A percentile compares a stretch with the other conserved stretches of the same genome.
Evolutionary conservation across 2,888 invertebrate species (phyloP).

Genomic region (Odontomyia ornata): DNA sequence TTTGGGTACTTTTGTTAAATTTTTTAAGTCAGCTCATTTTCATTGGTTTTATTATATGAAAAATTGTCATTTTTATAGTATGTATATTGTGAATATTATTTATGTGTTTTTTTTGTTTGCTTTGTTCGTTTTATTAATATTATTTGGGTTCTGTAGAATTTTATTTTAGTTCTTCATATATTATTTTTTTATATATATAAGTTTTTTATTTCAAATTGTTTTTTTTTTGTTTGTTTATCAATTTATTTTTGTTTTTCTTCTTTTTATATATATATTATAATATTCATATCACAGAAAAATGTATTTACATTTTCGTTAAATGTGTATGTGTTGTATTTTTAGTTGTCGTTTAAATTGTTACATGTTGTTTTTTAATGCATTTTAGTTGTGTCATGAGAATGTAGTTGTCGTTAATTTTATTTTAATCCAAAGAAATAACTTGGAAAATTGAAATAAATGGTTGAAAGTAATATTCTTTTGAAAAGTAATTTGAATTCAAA

Average conservation of each 20-base stretch:
- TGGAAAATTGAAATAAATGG: too few species aligned
- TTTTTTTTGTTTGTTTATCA: conserved; percentile 37
- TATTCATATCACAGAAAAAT: conserved; percentile 51
- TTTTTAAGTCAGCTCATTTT: conserved; percentile 20
- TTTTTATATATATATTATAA: conserved; percentile 40
- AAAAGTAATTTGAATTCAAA: too few species aligned
- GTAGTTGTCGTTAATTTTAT: background rate
- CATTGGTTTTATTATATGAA: conserved; percentile 34
- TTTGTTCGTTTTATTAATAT: conserved; percentile 32
- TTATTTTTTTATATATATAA: conserved; percentile 17
- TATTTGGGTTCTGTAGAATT: conserved; percentile 21
- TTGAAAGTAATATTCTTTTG: too few species aligned
- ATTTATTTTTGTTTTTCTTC: conserved; percentile 26
- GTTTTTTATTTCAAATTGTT: conserved; percentile 26
- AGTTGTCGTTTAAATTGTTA: conserved; percentile 32
- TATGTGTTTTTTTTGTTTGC: conserved; percentile 26
- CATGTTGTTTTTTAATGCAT: conserved; percentile 28
- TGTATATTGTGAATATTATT: conserved; percentile 46
- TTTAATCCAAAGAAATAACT: background rate
- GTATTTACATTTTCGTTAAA: conserved; percentile 50
- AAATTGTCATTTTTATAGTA: conserved; percentile 44
- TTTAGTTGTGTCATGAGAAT: background rate
- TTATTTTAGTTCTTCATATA: conserved; percentile 28
- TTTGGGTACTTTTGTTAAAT: conserved; percentile 1
- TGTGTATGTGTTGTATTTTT: conserved; percentile 45